Percentiles rank a stretch among this genome's conserved stretches.
These are phyloP conservation scores for Psilopogon haemacephalus DNA, from an alignment of 2,113 vertebrate species.

Conservation along the genomic window DNA sequence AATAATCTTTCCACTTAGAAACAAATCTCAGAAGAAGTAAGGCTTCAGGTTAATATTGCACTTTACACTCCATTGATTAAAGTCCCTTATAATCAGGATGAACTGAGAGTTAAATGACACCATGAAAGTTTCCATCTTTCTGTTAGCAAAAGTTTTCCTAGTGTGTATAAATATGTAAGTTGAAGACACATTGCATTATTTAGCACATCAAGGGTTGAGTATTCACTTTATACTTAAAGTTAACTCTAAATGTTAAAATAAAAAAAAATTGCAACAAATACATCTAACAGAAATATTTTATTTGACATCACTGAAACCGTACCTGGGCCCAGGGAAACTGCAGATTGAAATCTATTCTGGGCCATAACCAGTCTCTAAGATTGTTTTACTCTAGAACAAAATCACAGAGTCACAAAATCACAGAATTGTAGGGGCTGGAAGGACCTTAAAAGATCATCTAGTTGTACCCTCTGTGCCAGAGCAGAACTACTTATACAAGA, in stretches of 20 bases:
- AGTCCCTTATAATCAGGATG: background rate
- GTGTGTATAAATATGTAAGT: background rate
- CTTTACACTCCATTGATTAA: background rate
- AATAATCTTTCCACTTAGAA: background rate
- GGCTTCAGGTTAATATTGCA: background rate
- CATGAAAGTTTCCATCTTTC: background rate
- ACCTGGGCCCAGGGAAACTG: background rate
- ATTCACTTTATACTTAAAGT: background rate
- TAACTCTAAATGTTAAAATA: background rate
- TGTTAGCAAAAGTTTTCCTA: background rate
- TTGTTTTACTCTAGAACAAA: background rate
- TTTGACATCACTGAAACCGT: background rate
- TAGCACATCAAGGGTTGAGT: background rate
- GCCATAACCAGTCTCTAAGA: background rate
- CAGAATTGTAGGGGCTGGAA: background rate
- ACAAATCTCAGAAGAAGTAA: background rate
- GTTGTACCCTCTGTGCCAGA: no score
- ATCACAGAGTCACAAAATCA: background rate
- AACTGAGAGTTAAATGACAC: background rate
- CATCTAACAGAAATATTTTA: background rate
- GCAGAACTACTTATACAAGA: no score
- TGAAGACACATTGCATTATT: background rate
- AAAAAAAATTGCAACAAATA: background rate
- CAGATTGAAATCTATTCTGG: background rate
- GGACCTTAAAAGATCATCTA: no score